Evolutionary conservation across 2,113 vertebrate genomes (phyloP).

Genomic region (Cervus canadensis): DNA sequence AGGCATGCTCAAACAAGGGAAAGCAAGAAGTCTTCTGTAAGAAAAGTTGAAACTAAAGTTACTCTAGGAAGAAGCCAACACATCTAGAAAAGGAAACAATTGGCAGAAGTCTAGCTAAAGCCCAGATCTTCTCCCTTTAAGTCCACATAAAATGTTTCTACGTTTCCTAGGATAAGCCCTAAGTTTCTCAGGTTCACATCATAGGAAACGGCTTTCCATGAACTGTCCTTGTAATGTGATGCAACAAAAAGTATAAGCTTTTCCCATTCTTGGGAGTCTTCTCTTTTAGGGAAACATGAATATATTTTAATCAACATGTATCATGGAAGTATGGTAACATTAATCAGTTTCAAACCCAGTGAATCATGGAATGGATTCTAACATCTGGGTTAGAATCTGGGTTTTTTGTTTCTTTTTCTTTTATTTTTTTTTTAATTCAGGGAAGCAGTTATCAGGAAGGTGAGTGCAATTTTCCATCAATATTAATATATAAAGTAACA

Average conservation of each 20-base stretch:
- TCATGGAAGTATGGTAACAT: background rate
- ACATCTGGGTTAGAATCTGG: background rate
- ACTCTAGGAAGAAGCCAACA: background rate
- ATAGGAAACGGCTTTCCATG: background rate
- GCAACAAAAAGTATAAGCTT: background rate
- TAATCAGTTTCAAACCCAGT: background rate
- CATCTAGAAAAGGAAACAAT: background rate
- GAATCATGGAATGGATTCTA: background rate
- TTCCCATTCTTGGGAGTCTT: background rate
- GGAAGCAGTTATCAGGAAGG: background rate
- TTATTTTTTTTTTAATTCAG: background rate
- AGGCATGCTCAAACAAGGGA: background rate
- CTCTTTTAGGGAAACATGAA: background rate
- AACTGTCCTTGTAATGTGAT: background rate
- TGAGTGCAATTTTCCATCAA: background rate
- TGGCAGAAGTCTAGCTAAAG: background rate
- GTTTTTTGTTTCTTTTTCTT: background rate
- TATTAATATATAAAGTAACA: background rate
- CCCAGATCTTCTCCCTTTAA: background rate
- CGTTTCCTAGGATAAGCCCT: background rate
- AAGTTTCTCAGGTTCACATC: background rate
- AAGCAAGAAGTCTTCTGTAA: background rate
- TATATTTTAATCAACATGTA: background rate
- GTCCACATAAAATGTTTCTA: background rate
- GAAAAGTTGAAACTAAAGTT: background rate